phyloP scores from a whole-genome alignment of 2,113 vertebrate species.

The Galbula dea region DNA sequence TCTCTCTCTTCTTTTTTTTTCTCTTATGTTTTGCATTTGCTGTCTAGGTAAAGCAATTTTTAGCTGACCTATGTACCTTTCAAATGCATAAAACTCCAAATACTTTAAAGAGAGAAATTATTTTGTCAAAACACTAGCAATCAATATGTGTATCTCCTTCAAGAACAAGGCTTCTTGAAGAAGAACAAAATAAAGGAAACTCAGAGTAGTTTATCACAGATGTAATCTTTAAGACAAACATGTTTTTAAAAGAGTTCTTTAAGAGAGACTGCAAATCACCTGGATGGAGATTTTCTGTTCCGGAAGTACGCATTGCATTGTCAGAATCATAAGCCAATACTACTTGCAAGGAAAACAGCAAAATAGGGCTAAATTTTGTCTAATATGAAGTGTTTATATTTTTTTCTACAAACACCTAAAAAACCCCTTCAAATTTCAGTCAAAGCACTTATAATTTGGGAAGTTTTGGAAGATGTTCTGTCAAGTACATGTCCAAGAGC shows the following conservation, averaged over 20 bases:
- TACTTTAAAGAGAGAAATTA: neutral
- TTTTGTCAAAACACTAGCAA: neutral
- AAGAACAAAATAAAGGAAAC: neutral
- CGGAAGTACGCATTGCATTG: neutral
- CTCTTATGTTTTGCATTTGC: neutral
- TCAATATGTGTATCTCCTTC: neutral
- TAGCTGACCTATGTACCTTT: neutral
- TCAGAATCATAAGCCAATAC: neutral
- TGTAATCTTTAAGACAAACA: neutral
- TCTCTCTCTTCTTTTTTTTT: too few relatives aligned
- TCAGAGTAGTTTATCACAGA: neutral
- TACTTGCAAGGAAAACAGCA: neutral
- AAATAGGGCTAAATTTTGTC: neutral
- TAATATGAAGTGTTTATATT: fast-evolving
- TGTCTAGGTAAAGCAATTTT: neutral
- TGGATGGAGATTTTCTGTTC: neutral
- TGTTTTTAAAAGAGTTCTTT: neutral
- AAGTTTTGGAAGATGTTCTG: neutral
- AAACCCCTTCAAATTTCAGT: neutral
- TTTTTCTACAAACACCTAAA: neutral
- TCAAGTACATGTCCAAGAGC: neutral
- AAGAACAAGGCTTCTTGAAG: neutral
- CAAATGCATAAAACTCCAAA: neutral
- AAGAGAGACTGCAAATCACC: neutral
- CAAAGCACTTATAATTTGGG: neutral